These are phyloP conservation scores for Argyrosomus japonicus DNA, from an alignment of 2,113 vertebrate species.

Conservation along the genomic window DNA sequence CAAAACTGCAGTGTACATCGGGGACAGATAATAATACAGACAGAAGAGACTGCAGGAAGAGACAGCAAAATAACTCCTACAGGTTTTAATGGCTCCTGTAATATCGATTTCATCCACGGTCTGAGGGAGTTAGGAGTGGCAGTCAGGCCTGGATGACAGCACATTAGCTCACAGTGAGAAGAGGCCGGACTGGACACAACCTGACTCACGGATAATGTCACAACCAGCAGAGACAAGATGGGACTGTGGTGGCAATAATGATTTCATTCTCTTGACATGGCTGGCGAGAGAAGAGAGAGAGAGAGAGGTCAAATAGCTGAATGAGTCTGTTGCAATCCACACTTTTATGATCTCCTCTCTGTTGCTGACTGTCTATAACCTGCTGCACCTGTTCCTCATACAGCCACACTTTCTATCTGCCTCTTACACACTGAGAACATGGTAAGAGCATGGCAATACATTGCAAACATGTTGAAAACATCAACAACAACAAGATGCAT, in stretches of 20 bases:
- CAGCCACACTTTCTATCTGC: not conserved
- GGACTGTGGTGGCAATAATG: slow-evolving; percentile 25
- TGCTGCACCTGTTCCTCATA: slow-evolving; percentile 39
- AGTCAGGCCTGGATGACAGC: slow-evolving; percentile 52
- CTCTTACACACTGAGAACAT: slow-evolving; percentile 1
- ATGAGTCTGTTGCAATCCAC: slow-evolving; percentile 5
- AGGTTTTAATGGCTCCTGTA: slow-evolving; percentile 53
- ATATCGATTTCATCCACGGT: slow-evolving; percentile 58
- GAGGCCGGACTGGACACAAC: slow-evolving; percentile 27
- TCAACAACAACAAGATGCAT: not conserved
- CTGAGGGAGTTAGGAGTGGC: slow-evolving; percentile 37
- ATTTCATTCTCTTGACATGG: slow-evolving; percentile 25
- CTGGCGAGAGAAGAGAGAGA: slow-evolving; percentile 6
- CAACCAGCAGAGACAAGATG: slow-evolving; percentile 45
- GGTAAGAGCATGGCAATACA: not conserved
- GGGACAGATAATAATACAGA: slow-evolving; percentile 29
- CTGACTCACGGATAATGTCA: slow-evolving; percentile 55
- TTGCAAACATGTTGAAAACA: slow-evolving; percentile 4
- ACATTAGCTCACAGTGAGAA: slow-evolving; percentile 47
- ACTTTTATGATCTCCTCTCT: slow-evolving; percentile 42
- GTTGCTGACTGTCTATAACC: slow-evolving; percentile 15
- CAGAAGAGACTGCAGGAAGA: slow-evolving; percentile 25
- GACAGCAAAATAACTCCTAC: slow-evolving; percentile 52
- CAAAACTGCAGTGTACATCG: slow-evolving; percentile 9
- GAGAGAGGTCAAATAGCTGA: not conserved